Evolutionary conservation across 53 echinoderm and acorn worm genomes (phyloP), one percentile per base, ranked within the genome.

Genomic region (Luidia sarsii): DNA sequence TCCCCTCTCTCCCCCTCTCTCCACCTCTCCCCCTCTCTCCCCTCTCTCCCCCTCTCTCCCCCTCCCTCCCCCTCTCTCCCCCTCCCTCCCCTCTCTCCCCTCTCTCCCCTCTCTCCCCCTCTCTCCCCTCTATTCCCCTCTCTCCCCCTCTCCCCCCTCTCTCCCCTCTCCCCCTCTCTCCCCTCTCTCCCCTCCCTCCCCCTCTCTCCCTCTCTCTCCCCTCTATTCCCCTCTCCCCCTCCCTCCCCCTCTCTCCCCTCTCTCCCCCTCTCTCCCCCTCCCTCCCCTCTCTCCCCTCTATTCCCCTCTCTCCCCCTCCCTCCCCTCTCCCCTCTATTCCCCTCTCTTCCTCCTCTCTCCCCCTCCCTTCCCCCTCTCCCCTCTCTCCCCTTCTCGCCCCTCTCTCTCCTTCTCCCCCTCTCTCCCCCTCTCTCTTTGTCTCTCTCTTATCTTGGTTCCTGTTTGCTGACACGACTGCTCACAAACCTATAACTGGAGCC

Each of bases 31-130:
- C 35, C 64, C 35, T 16, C 8, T 64, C 64, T 36, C 16, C 8
- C n/a, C n/a, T 64, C 64, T 64, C 4, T 18, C 35, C 64, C 35
- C 18, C 22, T 64, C 64, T 64, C 18, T 35, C 36, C 64, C 36
- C 18, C 22, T 38, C 22, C 36, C 18, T 35, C 20, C 64, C 36
- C 18, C 22, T 64, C 64, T 64, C 18, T 35, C 36, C 64, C 36
- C 15, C 13, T 64, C 64, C 20, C 4, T 53, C 1, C 23, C 0
- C 7, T 52, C 53, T 53, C 20, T 53, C 21, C 53, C 24, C 0
- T 53, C 24, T 24, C 24, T 20, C n/a, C n/a, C n/a, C 20, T 16
- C 20, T 50, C 9, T 50, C 2, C 2, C 20, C 9, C 20, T 0
- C 20, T 50, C 9, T 4, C 2, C n/a, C n/a, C 51, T 51, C 51